Percentiles rank a stretch among this genome's conserved stretches.
Evolutionary conservation across 2,888 invertebrate species (phyloP).

Genomic region (Idaea aversata): DNA sequence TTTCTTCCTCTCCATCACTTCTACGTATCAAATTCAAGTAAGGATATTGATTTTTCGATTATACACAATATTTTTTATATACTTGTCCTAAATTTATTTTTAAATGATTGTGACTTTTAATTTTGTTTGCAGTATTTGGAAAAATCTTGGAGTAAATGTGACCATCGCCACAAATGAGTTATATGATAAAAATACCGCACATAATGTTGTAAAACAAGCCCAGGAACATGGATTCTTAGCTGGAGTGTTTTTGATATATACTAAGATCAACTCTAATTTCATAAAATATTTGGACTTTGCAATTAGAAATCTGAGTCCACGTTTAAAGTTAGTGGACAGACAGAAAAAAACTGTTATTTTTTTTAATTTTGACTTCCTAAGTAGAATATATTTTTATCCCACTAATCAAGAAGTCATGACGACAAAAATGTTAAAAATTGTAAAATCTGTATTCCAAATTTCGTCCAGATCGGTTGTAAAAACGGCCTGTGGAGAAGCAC

Average conservation of each 20-base stretch:
- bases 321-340: conserved; percentile 14
- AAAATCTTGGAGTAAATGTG: conserved; percentile 22
- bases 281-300: conserved; percentile 8
- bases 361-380: too few relatives aligned
- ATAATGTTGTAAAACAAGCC: conserved; percentile 12
- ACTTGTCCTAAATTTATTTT: not conserved
- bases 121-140: conserved; percentile 34
- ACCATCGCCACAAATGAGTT: conserved; percentile 18
- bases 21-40: conserved; percentile 13
- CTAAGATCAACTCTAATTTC: conserved; percentile 8
- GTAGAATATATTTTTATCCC: too few relatives aligned
- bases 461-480: not conserved
- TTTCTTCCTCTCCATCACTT: not conserved
- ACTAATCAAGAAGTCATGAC: not conserved
- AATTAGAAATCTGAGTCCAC: conserved; percentile 15
- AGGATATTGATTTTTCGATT: not conserved
- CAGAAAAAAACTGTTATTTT: not conserved
- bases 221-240: conserved; percentile 9
- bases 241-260: conserved; percentile 14
- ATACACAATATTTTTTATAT: too few relatives aligned
- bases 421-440: not conserved
- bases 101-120: too few relatives aligned
- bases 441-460: not conserved
- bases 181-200: conserved; percentile 7
- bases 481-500: too few relatives aligned